Percentiles rank a stretch among this genome's conserved stretches.
phyloP scores from a whole-genome alignment of 2,113 vertebrate species.

The Oreochromis aureus region DNA sequence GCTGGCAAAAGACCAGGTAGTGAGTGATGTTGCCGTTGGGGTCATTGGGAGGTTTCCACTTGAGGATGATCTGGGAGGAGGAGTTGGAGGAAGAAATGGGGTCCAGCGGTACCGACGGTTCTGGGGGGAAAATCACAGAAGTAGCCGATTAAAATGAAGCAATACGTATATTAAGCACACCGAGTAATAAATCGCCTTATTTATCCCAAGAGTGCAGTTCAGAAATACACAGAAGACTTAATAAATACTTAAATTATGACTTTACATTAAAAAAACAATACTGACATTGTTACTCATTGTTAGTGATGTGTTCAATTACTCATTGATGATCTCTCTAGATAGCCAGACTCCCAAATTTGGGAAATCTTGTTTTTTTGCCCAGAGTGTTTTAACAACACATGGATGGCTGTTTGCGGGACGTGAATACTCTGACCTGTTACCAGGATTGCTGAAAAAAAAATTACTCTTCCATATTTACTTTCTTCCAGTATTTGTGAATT shows the following conservation, averaged over 20 bases:
- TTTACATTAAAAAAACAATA: background rate
- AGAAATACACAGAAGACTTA: background rate
- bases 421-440: background rate
- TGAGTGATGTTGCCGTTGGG: conserved; percentile 97
- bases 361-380: background rate
- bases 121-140: conserved; percentile 56
- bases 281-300: background rate
- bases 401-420: rapidly evolving
- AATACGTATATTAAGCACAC: background rate
- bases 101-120: conserved; percentile 88
- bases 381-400: background rate
- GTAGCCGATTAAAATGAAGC: background rate
- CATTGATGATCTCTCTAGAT: background rate
- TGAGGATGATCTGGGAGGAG: conserved; percentile 90
- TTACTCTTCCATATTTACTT: background rate
- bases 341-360: background rate
- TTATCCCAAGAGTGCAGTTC: background rate
- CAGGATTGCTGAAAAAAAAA: background rate
- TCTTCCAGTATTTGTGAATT: background rate
- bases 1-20: conserved; percentile 91
- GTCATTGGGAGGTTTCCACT: conserved; percentile 93
- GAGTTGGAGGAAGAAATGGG: conserved; percentile 91
- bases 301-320: background rate
- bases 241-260: background rate
- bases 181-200: background rate